These are phyloP conservation scores for Amphiprion percula DNA, from an alignment of 2,113 vertebrate species.

Conservation along the genomic window DNA sequence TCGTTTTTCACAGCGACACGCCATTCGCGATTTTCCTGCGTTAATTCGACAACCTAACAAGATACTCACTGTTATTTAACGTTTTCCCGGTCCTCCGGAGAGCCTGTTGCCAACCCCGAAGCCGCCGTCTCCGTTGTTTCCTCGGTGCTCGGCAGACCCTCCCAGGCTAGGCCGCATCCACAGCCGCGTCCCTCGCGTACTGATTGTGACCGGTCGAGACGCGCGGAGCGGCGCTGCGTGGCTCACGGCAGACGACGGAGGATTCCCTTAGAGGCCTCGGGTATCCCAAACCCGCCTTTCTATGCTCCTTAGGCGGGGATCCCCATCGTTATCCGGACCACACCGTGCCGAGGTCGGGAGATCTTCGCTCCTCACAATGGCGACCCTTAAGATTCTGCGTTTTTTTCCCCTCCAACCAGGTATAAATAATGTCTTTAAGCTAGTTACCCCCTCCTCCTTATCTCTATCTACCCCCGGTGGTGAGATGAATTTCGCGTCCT, in stretches of 20 bases:
- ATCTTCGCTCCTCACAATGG: conserved; percentile 68
- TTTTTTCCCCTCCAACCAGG: conserved; percentile 47
- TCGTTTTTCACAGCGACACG: no score
- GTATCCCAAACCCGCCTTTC: conserved; percentile 79
- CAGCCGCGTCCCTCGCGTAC: conserved; percentile 80
- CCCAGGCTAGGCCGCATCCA: conserved; percentile 82
- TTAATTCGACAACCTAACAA: neutral
- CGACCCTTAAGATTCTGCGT: conserved; percentile 65
- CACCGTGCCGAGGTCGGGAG: conserved; percentile 48
- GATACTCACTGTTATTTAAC: conserved; percentile 70
- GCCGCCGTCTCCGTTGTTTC: conserved; percentile 75
- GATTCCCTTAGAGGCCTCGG: conserved; percentile 75
- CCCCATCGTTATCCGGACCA: conserved; percentile 72
- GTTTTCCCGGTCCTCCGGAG: conserved; percentile 52
- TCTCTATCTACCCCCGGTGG: conserved; percentile 63
- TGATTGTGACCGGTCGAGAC: conserved; percentile 39
- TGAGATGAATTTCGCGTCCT: conserved; percentile 75
- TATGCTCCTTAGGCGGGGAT: conserved; percentile 73
- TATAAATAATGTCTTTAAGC: conserved; percentile 61
- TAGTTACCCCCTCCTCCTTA: conserved; percentile 47
- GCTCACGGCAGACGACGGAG: conserved; percentile 65
- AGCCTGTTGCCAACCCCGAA: conserved; percentile 57
- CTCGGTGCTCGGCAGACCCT: conserved; percentile 78
- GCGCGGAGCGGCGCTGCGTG: conserved; percentile 38
- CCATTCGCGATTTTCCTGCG: neutral